A percentile compares a stretch with the other conserved stretches of the same genome.
phyloP scores from a whole-genome alignment of 2,888 invertebrate genomes.

The Coremacera marginata region DNA sequence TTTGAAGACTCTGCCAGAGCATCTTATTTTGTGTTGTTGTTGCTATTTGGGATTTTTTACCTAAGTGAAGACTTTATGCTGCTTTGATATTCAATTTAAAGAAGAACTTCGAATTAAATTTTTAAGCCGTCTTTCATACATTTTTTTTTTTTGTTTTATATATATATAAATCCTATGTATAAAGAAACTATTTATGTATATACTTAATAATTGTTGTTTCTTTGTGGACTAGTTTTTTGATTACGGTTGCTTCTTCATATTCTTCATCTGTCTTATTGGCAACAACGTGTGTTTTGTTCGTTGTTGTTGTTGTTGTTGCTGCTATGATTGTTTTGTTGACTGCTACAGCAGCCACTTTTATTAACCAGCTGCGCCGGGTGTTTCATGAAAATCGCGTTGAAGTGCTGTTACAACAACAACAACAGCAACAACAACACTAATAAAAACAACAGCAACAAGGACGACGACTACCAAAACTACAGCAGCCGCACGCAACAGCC shows the following conservation, averaged over 20 bases:
- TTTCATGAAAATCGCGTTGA: conserved; percentile 33
- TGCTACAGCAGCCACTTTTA: conserved; percentile 1
- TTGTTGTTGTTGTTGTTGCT: neutral
- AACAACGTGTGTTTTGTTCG: neutral
- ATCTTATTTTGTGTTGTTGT: neutral
- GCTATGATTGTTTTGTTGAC: neutral
- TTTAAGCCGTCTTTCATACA: conserved; percentile 7
- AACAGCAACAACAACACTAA: neutral
- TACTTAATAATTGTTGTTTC: no score
- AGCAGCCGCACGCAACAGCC: conserved; percentile 21
- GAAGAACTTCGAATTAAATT: neutral
- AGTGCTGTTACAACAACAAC: conserved; percentile 20
- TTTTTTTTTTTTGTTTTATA: no score
- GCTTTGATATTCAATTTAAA: conserved; percentile 1
- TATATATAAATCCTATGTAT: no score
- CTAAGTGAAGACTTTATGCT: neutral
- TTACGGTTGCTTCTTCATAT: neutral
- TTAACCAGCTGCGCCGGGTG: conserved; percentile 49
- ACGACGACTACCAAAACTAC: neutral
- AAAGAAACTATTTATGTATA: no score
- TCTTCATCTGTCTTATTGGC: neutral
- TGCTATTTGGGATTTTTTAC: neutral
- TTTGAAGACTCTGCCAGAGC: neutral
- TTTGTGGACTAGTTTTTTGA: neutral
- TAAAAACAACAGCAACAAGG: neutral